Conservation (phyloP, 2,888 invertebrate genomes). For the Oscheius sp. region DNA sequence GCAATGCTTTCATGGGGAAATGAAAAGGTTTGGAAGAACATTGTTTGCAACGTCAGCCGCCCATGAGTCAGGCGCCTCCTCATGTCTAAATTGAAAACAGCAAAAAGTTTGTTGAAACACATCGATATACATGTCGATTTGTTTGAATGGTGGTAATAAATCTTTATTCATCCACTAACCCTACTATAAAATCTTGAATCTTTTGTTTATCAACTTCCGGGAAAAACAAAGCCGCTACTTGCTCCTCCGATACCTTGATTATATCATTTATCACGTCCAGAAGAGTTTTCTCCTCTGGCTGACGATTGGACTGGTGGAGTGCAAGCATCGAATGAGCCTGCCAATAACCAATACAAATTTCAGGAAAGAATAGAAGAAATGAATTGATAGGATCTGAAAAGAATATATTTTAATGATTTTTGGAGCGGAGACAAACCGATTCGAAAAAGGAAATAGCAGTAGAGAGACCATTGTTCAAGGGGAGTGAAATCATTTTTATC, state of each 20-base stretch:
- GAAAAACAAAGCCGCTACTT: not conserved
- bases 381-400: not conserved
- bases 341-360: conserved; percentile 16
- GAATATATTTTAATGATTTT: not conserved
- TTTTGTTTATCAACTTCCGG: not conserved
- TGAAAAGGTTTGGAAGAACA: no score
- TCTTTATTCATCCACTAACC: no score
- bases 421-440: not conserved
- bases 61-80: no score
- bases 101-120: no score
- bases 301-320: not conserved
- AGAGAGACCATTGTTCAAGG: not conserved
- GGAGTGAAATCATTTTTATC: not conserved
- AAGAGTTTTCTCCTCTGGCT: not conserved
- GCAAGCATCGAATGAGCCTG: not conserved
- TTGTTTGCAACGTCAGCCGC: no score
- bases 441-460: conserved; percentile 4
- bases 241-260: not conserved
- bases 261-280: not conserved
- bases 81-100: no score
- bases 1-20: no score
- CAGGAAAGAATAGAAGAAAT: not conserved
- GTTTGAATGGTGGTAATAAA: no score
- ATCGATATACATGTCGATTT: no score
- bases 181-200: no score